A percentile compares a stretch with the other conserved stretches of the same genome.
phyloP scores from a whole-genome alignment of 2,888 invertebrate genomes.

The Pogonocherus hispidulus region DNA sequence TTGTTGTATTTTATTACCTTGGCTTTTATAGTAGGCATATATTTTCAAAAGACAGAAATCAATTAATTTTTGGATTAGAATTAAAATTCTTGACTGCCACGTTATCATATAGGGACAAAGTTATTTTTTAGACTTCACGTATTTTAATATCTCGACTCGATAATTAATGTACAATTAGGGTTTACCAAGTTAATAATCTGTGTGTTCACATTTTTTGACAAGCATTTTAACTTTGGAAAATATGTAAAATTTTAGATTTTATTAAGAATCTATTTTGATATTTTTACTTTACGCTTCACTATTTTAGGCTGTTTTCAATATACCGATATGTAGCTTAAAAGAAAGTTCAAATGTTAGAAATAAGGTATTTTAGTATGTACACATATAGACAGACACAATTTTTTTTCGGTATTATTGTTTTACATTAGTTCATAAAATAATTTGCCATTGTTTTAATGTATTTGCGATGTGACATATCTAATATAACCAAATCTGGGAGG shows the following conservation, averaged over 20 bases:
- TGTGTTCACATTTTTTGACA: constrained; percentile 24
- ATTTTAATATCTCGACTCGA: constrained; percentile 31
- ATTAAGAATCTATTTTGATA: background rate
- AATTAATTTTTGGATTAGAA: constrained; percentile 43
- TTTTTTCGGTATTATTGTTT: background rate
- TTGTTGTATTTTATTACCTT: constrained; percentile 57
- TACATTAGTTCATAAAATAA: background rate
- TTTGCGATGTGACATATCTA: background rate
- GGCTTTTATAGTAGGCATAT: constrained; percentile 52
- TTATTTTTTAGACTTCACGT: constrained; percentile 49
- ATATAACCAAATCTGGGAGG: too few relatives aligned
- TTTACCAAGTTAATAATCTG: constrained; percentile 19
- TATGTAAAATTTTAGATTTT: background rate
- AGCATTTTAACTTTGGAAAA: constrained; percentile 2
- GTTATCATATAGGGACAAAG: constrained; percentile 48
- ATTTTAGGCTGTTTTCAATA: background rate
- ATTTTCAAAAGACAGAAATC: constrained; percentile 49
- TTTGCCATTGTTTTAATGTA: background rate
- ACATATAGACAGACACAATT: too few relatives aligned
- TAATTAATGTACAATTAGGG: constrained; percentile 12
- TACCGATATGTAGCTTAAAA: background rate
- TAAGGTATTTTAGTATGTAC: too few relatives aligned
- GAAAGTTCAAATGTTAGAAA: constrained; percentile 11
- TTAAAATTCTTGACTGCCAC: constrained; percentile 53
- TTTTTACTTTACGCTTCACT: background rate